Evolutionary conservation across 2,888 invertebrate genomes (phyloP).

Genomic region (Drosophila mulleri): DNA sequence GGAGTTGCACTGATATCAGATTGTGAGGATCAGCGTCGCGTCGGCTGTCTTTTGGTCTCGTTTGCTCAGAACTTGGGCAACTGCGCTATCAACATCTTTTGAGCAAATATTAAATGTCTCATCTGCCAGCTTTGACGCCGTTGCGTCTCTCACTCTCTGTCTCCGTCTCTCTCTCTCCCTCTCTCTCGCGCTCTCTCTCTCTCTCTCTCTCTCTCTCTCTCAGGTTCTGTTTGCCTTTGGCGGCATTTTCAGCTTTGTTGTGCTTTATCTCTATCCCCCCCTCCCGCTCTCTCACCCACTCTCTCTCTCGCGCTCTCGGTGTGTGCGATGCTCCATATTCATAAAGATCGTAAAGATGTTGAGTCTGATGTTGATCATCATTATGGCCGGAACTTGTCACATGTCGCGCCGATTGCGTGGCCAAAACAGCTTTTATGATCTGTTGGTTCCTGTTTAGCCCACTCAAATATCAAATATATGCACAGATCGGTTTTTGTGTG

Average conservation of each 20-base stretch:
- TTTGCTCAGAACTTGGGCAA: constrained; percentile 16
- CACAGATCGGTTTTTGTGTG: constrained; percentile 13
- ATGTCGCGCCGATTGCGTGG: constrained; percentile 62
- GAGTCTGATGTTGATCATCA: constrained; percentile 58
- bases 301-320: constrained; percentile 5
- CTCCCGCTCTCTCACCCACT: constrained; percentile 3
- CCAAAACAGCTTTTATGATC: constrained; percentile 47
- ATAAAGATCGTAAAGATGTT: constrained; percentile 54
- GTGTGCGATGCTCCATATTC: constrained; percentile 68
- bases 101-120: constrained; percentile 74
- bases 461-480: constrained; percentile 15
- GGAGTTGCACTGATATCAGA: constrained; percentile 3
- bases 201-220: constrained; percentile 6
- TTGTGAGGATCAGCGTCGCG: constrained; percentile 32
- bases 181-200: background rate
- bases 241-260: constrained; percentile 73
- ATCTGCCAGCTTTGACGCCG: constrained; percentile 67
- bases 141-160: constrained; percentile 12
- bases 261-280: constrained; percentile 45
- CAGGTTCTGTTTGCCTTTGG: constrained; percentile 58
- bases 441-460: constrained; percentile 63
- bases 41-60: constrained; percentile 46
- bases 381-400: constrained; percentile 75
- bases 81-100: constrained; percentile 66
- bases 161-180: constrained; percentile 2